A percentile compares a stretch with the other conserved stretches of the same genome.
These are phyloP conservation scores for Drosophila subsilvestris DNA, from an alignment of 2,888 invertebrate species.

Conservation along the genomic window DNA sequence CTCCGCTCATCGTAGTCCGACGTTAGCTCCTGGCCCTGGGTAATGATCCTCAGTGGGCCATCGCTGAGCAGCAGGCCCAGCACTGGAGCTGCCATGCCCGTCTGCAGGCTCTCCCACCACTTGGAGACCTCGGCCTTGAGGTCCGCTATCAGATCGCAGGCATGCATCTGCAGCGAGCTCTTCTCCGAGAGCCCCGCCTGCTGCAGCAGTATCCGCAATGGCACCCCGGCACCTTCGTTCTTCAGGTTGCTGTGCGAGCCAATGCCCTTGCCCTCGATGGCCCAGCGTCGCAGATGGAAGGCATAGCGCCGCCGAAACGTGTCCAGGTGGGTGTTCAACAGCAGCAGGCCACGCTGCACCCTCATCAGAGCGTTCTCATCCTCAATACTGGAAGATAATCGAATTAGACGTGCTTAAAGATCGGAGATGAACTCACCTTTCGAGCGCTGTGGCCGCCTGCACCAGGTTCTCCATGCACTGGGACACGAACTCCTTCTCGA, in stretches of 20 bases:
- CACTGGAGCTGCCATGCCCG: conserved; percentile 85
- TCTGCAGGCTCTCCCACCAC: conserved; percentile 92
- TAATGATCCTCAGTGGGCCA: conserved; percentile 95
- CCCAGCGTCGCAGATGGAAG: conserved; percentile 95
- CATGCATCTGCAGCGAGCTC: conserved; percentile 91
- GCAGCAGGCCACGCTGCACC: conserved; percentile 93
- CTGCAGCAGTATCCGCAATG: conserved; percentile 92
- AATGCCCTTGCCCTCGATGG: conserved; percentile 91
- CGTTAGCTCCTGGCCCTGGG: conserved; percentile 96
- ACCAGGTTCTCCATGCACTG: conserved; percentile 96
- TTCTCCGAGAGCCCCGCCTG: conserved; percentile 95
- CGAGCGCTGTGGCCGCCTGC: conserved; percentile 91
- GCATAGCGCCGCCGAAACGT: conserved; percentile 95
- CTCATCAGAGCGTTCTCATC: conserved; percentile 92
- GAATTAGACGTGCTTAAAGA: neutral
- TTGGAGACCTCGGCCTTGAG: conserved; percentile 96
- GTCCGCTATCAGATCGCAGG: conserved; percentile 95
- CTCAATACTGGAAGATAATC: conserved; percentile 72
- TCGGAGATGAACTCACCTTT: conserved; percentile 73
- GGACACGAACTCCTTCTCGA: conserved; percentile 96
- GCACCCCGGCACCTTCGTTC: conserved; percentile 86
- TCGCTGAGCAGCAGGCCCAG: conserved; percentile 90
- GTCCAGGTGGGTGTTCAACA: conserved; percentile 96
- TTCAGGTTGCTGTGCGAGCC: conserved; percentile 88
- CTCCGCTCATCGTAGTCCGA: conserved; percentile 97